phyloP scores from a whole-genome alignment of 2,888 invertebrate genomes.

The Liposcelis brunnea region DNA sequence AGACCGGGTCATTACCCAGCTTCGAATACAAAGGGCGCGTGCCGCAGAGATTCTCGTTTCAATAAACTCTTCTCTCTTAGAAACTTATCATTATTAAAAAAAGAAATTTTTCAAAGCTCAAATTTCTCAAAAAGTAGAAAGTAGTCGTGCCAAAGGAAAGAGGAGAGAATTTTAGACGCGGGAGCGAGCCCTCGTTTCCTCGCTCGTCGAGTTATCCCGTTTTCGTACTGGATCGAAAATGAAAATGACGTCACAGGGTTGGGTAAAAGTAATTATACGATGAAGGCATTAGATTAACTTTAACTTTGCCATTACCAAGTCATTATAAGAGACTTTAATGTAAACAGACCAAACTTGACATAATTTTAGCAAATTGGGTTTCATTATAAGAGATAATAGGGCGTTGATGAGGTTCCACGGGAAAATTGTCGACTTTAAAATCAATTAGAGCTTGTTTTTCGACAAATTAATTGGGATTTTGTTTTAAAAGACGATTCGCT shows the following conservation, averaged over 20 bases:
- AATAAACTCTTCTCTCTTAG: conserved; percentile 5
- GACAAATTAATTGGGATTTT: too few relatives aligned
- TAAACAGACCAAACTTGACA: conserved; percentile 9
- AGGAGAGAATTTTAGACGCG: too few relatives aligned
- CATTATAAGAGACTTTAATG: conserved; percentile 9
- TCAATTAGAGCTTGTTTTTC: background rate
- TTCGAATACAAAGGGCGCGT: background rate
- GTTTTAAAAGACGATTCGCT: too few relatives aligned
- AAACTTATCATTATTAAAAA: too few relatives aligned
- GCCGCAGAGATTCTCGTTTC: conserved; percentile 1
- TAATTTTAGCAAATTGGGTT: conserved; percentile 9
- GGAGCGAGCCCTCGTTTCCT: conserved; percentile 1
- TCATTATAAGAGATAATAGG: conserved; percentile 8
- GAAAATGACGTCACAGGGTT: too few relatives aligned
- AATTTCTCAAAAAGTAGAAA: too few relatives aligned
- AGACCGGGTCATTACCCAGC: conserved; percentile 7
- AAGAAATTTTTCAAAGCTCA: too few relatives aligned
- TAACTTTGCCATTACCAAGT: conserved; percentile 9
- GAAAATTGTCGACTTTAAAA: conserved; percentile 2
- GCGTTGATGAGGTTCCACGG: conserved; percentile 8
- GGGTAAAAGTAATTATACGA: conserved; percentile 5
- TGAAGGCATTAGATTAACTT: conserved; percentile 7
- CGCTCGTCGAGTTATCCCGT: background rate
- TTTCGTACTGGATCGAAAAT: background rate
- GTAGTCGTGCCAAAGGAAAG: too few relatives aligned